Conservation (phyloP, 2,113 vertebrate genomes). For the Amphiprion percula region DNA sequence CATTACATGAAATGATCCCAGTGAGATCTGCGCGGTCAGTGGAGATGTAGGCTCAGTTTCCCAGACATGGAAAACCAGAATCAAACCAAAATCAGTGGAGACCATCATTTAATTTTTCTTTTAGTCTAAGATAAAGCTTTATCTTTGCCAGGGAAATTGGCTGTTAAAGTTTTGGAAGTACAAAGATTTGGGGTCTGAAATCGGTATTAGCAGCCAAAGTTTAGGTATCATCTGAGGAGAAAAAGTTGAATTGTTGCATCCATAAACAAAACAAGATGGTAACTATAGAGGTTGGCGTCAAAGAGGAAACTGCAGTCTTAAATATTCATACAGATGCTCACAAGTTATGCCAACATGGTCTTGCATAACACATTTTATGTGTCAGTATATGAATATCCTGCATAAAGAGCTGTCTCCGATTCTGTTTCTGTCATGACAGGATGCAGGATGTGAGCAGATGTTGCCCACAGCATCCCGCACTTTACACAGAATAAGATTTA, state of each 20-base stretch:
- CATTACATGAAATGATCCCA: background rate
- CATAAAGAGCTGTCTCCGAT: constrained; percentile 11
- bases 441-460: background rate
- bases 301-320: background rate
- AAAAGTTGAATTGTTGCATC: background rate
- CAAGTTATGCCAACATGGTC: background rate
- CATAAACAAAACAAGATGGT: background rate
- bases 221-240: background rate
- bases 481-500: no score
- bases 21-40: background rate
- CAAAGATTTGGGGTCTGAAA: no score
- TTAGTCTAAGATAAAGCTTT: no score
- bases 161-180: no score
- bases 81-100: no score
- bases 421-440: background rate
- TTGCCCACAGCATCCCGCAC: no score
- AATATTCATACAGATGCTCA: constrained; percentile 17
- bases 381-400: constrained; percentile 11
- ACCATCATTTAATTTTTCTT: no score
- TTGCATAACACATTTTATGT: background rate
- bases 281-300: background rate
- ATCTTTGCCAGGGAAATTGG: no score
- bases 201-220: no score
- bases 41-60: no score
- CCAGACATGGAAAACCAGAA: no score